Percentiles rank a stretch among this genome's conserved stretches.
Conservation (phyloP, 2,888 invertebrate genomes). For the Limnephilus rhombicus region DNA sequence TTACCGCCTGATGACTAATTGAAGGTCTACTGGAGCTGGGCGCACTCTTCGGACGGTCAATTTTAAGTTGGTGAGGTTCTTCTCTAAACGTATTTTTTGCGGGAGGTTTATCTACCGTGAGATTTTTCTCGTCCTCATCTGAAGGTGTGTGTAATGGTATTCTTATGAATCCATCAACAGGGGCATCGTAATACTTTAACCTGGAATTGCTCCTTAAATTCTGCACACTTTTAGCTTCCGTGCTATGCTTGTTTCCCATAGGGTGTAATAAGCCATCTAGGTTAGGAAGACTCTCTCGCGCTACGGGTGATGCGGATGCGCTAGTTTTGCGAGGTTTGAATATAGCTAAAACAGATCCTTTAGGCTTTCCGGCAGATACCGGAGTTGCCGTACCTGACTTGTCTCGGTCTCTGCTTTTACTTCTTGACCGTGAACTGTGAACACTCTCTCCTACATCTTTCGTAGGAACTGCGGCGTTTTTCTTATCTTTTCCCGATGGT, state of each 20-base stretch:
- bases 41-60: slow-evolving; percentile 64
- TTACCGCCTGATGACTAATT: slow-evolving; percentile 57
- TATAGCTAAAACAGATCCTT: slow-evolving; percentile 82
- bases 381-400: slow-evolving; percentile 77
- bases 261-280: slow-evolving; percentile 73
- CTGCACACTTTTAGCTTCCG: slow-evolving; percentile 69
- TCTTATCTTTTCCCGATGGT: slow-evolving; percentile 73
- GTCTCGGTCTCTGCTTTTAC: slow-evolving; percentile 75
- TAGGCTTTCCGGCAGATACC: slow-evolving; percentile 77
- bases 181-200: slow-evolving; percentile 80
- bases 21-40: slow-evolving; percentile 66
- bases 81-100: slow-evolving; percentile 51
- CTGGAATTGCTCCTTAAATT: slow-evolving; percentile 69
- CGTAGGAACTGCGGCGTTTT: slow-evolving; percentile 56
- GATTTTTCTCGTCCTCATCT: slow-evolving; percentile 77
- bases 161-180: slow-evolving; percentile 82
- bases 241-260: slow-evolving; percentile 72
- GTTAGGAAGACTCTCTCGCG: slow-evolving; percentile 68
- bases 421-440: slow-evolving; percentile 79
- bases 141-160: slow-evolving; percentile 88
- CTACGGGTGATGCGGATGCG: slow-evolving; percentile 72
- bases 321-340: slow-evolving; percentile 79
- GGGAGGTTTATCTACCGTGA: slow-evolving; percentile 55
- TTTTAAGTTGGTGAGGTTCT: slow-evolving; percentile 56
- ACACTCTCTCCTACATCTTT: slow-evolving; percentile 67